Evolutionary conservation across 2,888 invertebrate genomes (phyloP).

Genomic region (Andrena hattorfiana): DNA sequence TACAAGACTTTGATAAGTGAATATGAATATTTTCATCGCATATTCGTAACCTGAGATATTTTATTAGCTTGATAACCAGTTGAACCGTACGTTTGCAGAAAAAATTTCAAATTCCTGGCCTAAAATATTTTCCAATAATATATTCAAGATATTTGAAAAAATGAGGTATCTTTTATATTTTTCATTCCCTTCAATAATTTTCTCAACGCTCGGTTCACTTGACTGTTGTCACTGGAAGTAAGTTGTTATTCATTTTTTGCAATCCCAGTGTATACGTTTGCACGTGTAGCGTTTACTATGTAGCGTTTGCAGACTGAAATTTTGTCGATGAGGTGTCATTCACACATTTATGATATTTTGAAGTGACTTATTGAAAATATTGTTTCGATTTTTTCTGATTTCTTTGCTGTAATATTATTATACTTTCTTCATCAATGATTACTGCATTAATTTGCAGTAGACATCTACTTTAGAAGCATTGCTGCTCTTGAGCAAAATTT

Average conservation of each 20-base stretch:
- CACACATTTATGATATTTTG: neutral
- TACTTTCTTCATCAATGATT: no score
- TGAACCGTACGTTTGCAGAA: no score
- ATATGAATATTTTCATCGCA: no score
- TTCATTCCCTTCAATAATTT: neutral
- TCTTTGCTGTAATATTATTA: no score
- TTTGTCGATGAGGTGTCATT: neutral
- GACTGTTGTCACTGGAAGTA: slow-evolving; percentile 2
- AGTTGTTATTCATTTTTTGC: slow-evolving; percentile 23
- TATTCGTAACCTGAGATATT: no score
- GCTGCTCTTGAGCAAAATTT: no score
- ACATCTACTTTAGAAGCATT: neutral
- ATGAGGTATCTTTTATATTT: neutral
- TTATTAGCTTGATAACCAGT: no score
- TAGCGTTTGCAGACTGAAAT: slow-evolving; percentile 1
- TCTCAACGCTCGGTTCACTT: neutral
- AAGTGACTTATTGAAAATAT: neutral
- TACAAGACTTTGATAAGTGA: no score
- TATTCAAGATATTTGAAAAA: neutral
- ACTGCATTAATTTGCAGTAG: neutral
- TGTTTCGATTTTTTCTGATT: neutral
- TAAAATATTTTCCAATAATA: neutral
- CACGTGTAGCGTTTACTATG: slow-evolving; percentile 14
- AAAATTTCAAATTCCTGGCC: no score
- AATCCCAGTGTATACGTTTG: slow-evolving; percentile 18